Evolutionary conservation across 1,140 invertebrate species (phyloP).

Genomic region (Atta cephalotes): DNA sequence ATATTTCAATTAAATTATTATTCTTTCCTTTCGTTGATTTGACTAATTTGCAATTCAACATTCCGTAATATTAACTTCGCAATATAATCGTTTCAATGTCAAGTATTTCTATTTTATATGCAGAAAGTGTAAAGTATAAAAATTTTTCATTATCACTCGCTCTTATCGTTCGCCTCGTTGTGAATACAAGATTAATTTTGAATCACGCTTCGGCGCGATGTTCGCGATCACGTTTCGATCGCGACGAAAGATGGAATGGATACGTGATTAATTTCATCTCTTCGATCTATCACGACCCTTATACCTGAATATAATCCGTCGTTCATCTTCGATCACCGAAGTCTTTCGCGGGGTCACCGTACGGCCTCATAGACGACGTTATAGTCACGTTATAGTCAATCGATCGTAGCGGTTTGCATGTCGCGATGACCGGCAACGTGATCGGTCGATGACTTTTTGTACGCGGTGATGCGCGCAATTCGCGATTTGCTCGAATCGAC

Average conservation of each 20-base stretch:
- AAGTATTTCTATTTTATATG: neutral
- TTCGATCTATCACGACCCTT: too few species aligned
- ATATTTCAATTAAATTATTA: too few species aligned
- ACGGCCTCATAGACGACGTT: conserved; percentile 15
- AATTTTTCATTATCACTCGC: neutral
- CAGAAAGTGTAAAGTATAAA: neutral
- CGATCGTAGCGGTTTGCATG: conserved; percentile 58
- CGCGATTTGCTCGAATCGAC: conserved; percentile 32
- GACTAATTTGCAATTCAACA: neutral
- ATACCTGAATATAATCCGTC: neutral
- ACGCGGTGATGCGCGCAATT: neutral
- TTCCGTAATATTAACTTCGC: neutral
- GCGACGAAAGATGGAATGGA: neutral
- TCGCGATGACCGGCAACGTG: conserved; percentile 28
- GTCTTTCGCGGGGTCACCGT: conserved; percentile 27
- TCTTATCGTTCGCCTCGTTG: neutral
- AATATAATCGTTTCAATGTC: neutral
- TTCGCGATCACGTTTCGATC: neutral
- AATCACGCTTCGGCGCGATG: neutral
- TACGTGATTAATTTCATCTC: neutral
- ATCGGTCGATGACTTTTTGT: conserved; percentile 59
- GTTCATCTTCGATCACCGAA: neutral
- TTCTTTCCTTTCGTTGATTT: neutral
- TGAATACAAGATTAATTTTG: conserved; percentile 10
- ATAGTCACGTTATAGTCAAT: conserved; percentile 53